phyloP scores from a whole-genome alignment of 1,140 invertebrate genomes.

The Nylanderia fulva region DNA sequence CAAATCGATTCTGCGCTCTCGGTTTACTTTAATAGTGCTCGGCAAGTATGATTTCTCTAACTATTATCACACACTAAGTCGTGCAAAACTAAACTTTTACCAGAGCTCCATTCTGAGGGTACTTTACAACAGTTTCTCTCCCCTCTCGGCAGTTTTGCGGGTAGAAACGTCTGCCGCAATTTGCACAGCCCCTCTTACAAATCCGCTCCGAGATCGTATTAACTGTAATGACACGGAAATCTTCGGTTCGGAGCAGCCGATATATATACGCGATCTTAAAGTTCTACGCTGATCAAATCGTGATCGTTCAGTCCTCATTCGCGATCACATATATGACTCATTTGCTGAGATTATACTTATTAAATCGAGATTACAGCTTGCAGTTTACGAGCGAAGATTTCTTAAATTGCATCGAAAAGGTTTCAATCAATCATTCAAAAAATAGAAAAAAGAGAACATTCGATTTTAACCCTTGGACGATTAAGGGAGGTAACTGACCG shows the following conservation, averaged over 20 bases:
- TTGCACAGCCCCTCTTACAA: constrained; percentile 63
- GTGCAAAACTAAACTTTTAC: constrained; percentile 69
- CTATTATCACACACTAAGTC: constrained; percentile 75
- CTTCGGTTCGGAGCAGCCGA: constrained; percentile 69
- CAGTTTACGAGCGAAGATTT: background rate
- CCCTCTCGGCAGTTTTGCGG: constrained; percentile 13
- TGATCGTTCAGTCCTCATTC: constrained; percentile 36
- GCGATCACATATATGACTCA: constrained; percentile 1
- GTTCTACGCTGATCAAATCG: constrained; percentile 63
- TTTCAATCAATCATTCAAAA: background rate
- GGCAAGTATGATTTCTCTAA: constrained; percentile 80
- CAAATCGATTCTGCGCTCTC: constrained; percentile 74
- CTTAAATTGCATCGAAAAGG: background rate
- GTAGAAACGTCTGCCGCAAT: constrained; percentile 70
- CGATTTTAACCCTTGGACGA: too few species aligned
- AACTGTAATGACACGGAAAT: constrained; percentile 80
- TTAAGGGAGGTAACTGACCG: too few species aligned
- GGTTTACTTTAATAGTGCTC: constrained; percentile 75
- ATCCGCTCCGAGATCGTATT: constrained; percentile 72
- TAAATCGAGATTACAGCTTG: constrained; percentile 41
- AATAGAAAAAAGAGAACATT: background rate
- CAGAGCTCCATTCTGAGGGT: constrained; percentile 42
- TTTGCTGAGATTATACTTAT: constrained; percentile 51
- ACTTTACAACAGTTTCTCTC: background rate
- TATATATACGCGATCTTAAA: constrained; percentile 17